Conservation (phyloP, 2,888 invertebrate species). For the Emmelina monodactyla region DNA sequence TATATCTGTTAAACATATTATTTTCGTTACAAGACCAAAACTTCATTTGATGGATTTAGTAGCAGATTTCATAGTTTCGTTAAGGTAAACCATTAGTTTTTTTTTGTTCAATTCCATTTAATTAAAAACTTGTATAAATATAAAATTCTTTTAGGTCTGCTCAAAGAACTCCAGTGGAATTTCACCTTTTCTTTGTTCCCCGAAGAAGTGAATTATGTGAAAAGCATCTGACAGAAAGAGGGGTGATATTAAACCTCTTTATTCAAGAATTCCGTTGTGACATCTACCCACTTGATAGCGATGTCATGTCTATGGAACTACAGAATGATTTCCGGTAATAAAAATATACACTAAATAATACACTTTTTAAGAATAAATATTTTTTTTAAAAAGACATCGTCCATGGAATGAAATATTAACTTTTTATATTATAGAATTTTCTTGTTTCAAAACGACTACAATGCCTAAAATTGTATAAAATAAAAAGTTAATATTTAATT, state of each 20-base stretch:
- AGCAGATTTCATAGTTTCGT: slow-evolving; percentile 70
- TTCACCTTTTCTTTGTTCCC: slow-evolving; percentile 90
- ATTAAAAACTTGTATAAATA: background rate
- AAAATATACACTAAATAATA: slow-evolving; percentile 5
- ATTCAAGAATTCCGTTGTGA: slow-evolving; percentile 87
- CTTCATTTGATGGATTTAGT: slow-evolving; percentile 84
- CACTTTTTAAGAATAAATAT: too few relatives aligned
- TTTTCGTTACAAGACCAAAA: slow-evolving; percentile 88
- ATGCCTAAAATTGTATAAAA: too few relatives aligned
- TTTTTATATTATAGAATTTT: too few relatives aligned
- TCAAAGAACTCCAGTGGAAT: slow-evolving; percentile 67
- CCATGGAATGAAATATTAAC: too few relatives aligned
- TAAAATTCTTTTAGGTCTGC: slow-evolving; percentile 26
- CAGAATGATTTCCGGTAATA: slow-evolving; percentile 76
- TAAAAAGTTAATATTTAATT: too few relatives aligned
- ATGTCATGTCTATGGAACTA: slow-evolving; percentile 92
- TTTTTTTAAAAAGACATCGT: too few relatives aligned
- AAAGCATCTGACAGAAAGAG: slow-evolving; percentile 82
- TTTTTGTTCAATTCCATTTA: slow-evolving; percentile 2
- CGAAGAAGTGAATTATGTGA: slow-evolving; percentile 86
- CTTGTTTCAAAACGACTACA: too few relatives aligned
- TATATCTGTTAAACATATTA: slow-evolving; percentile 80
- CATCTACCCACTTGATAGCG: slow-evolving; percentile 90
- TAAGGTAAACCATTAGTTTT: slow-evolving; percentile 33
- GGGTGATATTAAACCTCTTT: slow-evolving; percentile 79